Evolutionary conservation across 37 sponge, comb jelly and placozoan species (phyloP).

Genomic region (Cladorhizidae sp.): DNA sequence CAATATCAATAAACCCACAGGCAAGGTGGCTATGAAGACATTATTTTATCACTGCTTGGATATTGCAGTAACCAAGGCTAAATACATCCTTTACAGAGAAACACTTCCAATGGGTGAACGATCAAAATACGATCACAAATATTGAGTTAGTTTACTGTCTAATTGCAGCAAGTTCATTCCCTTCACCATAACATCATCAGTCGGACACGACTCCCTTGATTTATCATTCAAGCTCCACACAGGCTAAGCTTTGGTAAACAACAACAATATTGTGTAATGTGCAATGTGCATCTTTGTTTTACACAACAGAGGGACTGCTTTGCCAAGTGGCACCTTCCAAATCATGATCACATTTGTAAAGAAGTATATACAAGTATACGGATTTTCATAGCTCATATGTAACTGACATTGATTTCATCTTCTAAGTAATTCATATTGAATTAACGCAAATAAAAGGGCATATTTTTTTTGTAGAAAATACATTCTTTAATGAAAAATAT

Average conservation of each 20-base stretch:
- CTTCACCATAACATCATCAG: not conserved
- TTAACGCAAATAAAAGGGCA: too few species aligned
- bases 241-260: not conserved
- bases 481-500: too few species aligned
- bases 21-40: slow-evolving; percentile 42
- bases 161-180: not conserved
- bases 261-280: not conserved
- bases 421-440: too few species aligned
- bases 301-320: not conserved
- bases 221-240: not conserved
- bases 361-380: too few species aligned
- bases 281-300: not conserved
- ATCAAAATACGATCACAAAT: not conserved
- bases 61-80: slow-evolving; percentile 44
- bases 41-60: slow-evolving; percentile 45
- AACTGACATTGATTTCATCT: too few species aligned
- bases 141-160: not conserved
- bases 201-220: not conserved
- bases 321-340: not conserved
- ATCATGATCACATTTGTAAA: too few species aligned
- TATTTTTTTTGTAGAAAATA: too few species aligned
- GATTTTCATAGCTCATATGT: too few species aligned
- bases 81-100: slow-evolving; percentile 23
- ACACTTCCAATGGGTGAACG: not conserved
- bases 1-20: slow-evolving; percentile 10